Percentiles rank a stretch among this genome's conserved stretches.
These are phyloP conservation scores for Drosophila bocqueti DNA, from an alignment of 1,140 invertebrate genomes.

Conservation along the genomic window DNA sequence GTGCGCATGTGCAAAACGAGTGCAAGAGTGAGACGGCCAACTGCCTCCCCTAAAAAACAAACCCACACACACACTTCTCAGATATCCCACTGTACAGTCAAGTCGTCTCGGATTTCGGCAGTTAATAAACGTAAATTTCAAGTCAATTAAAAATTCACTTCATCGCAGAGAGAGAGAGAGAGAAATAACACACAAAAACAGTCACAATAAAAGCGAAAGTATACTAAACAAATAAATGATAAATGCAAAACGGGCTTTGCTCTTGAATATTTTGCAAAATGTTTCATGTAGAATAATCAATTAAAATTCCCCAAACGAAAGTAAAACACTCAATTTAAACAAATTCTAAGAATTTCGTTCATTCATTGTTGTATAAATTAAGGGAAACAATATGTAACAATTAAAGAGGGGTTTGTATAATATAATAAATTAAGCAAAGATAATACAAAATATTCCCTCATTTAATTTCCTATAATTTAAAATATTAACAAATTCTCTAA, in stretches of 20 bases:
- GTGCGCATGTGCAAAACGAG: constrained; percentile 65
- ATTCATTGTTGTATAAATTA: constrained; percentile 6
- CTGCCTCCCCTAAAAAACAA: constrained; percentile 7
- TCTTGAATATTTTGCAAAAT: constrained; percentile 1
- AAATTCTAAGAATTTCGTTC: constrained; percentile 12
- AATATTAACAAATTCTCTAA: background rate
- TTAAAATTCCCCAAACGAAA: constrained; percentile 21
- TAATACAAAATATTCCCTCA: background rate
- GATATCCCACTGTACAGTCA: constrained; percentile 25
- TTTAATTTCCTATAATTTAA: background rate
- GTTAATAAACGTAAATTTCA: constrained; percentile 33
- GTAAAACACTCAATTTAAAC: background rate
- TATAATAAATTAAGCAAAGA: background rate
- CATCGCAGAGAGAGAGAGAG: background rate
- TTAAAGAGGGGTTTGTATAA: constrained; percentile 2
- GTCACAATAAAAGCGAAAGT: constrained; percentile 70
- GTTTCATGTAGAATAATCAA: constrained; percentile 24
- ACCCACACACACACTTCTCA: background rate
- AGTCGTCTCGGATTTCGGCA: constrained; percentile 37
- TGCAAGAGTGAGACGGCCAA: constrained; percentile 41
- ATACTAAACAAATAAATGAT: constrained; percentile 46
- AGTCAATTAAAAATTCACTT: constrained; percentile 41
- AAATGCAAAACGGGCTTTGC: constrained; percentile 24
- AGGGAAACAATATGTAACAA: constrained; percentile 12
- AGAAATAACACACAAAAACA: constrained; percentile 27